Base-by-base conservation (phyloP, 1,140 invertebrate genomes). In the Myzus persicae region DNA sequence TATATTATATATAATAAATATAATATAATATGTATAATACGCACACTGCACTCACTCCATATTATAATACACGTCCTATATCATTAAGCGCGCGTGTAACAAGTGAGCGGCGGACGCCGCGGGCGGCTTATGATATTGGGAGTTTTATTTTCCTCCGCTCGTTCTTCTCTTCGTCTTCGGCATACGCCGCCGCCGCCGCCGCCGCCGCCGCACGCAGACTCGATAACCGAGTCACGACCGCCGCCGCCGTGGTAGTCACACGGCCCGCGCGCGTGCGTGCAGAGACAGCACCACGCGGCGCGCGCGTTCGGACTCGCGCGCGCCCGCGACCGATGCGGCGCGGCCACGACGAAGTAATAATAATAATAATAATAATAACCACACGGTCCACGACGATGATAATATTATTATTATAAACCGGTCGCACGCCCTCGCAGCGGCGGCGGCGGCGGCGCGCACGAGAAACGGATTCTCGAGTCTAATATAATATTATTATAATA, bases 141-240 rank as follows among this genome's bases (percentile, higher is more conserved):
- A 88, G 26, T 46, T n/a, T 88, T 88, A 85, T 88, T 88, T n/a
- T 88, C 20, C 24, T 85, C 38, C 36, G n/a, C 76, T 7, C 40
- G 9, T 24, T 31, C 40, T 7, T 9, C 24, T 67, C 14, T 20
- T 36, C 20, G 51, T 31, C n/a, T n/a, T n/a, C n/a, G n/a, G n/a
- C n/a, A n/a, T n/a, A n/a, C n/a, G n/a, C n/a, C n/a, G 54, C 9
- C 44, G 44, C 42, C 51, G 40, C 51, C 42, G 89, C 89, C 54
- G 40, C 24, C 89, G 38, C 89, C 89, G 90, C 90, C 54, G 59
- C 90, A 91, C 90, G 38, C 90, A 31, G 40, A 44, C 90, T 44
- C 59, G 90, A 42, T 76, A 76, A 91, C 90, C 90, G 26, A 81
- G 90, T 91, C 90, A 91, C 90, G 90, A 91, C 82, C 40, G 82